Evolutionary conservation across 2,888 invertebrate genomes (phyloP), one percentile per base, ranked within the genome.

Genomic region (Lacanobia oleracea): DNA sequence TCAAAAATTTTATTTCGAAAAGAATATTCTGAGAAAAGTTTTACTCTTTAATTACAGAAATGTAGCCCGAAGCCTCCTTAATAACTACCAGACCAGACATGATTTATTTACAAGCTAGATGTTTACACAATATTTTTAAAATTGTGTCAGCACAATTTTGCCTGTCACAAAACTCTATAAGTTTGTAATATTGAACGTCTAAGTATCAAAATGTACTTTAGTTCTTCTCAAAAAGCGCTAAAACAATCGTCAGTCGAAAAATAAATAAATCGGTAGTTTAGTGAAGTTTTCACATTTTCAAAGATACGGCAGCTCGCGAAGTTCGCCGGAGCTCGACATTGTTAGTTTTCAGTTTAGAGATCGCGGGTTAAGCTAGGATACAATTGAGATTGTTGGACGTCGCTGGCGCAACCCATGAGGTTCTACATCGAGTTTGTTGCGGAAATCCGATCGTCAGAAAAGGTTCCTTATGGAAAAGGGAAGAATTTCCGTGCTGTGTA

Each of bases 261-360:
- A 88, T 86, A 82, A 86, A 88, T 86, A 86, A 88, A 84, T 82
- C 80, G 80, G 70, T 75, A 77, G 84, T 87, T 83, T 73, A 81
- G 75, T 68, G 56, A 81, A 90, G 80, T 90, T 89, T 89, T 85
- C 89, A 83, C 87, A 89, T 90, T 88, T 86, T 77, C 78, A 80
- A 77, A 88, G 86, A 87, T 87, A 87, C 81, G 73, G 77, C 73
- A 63, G 65, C 61, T 64, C 37, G 57, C 54, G 66, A 72, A 80
- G 76, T 81, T 82, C 43, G 53, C 18, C 69, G 53, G 74, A 53
- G 72, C 78, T 75, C 73, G 69, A 89, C 88, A 85, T 85, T 89
- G 89, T 88, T 85, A 85, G 88, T 85, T 86, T 85, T 85, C 84
- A 82, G 87, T 89, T 86, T 83, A 81, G 82, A 86, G 84, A 87